phyloP scores from a whole-genome alignment of 2,797 vertebrate species.

The Clarias fuscus region DNA sequence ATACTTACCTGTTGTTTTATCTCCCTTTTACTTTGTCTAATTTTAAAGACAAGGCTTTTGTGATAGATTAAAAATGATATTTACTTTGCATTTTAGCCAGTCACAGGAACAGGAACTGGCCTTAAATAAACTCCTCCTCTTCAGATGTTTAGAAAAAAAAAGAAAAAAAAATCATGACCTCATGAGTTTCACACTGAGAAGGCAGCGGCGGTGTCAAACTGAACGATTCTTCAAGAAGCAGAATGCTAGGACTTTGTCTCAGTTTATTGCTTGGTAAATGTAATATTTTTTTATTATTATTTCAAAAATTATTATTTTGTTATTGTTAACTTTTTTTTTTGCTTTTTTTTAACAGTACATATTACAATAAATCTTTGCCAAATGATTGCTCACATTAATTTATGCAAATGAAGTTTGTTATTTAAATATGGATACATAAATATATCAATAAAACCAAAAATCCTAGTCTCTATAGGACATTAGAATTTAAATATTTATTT shows the following conservation, averaged over 20 bases:
- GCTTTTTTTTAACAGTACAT: background rate
- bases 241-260: background rate
- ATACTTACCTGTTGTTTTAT: too few relatives aligned
- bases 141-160: background rate
- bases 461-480: background rate
- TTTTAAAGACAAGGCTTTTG: too few relatives aligned
- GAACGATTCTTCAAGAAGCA: background rate
- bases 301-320: background rate
- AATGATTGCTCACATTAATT: background rate
- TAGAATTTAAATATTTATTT: background rate
- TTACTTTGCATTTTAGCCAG: too few relatives aligned
- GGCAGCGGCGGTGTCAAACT: background rate
- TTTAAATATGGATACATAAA: too few relatives aligned
- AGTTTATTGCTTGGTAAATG: background rate
- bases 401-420: too few relatives aligned
- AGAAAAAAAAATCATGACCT: background rate
- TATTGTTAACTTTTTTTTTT: background rate
- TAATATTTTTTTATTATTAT: background rate
- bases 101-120: background rate
- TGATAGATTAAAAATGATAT: too few relatives aligned
- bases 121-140: background rate
- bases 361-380: background rate
- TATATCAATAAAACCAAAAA: too few relatives aligned
- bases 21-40: too few relatives aligned
- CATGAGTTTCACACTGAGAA: background rate